These are phyloP conservation scores for Tinea trinotella DNA, from an alignment of 2,888 invertebrate genomes.

Conservation along the genomic window DNA sequence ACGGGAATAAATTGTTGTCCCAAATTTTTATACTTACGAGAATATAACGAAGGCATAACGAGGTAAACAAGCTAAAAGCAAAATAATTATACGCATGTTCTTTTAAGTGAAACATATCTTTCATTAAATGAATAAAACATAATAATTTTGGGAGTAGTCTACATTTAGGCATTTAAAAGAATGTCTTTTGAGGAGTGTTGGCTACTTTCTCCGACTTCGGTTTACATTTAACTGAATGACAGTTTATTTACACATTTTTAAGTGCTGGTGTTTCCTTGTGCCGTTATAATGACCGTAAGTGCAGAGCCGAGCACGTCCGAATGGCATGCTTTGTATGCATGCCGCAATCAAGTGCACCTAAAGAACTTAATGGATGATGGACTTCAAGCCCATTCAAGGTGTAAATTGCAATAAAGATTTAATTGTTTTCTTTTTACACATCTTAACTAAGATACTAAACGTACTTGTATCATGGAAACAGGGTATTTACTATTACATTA, in stretches of 20 bases:
- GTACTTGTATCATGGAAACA: too few relatives aligned
- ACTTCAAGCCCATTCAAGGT: background rate
- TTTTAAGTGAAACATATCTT: background rate
- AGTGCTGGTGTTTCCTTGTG: background rate
- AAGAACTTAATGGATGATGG: constrained; percentile 1
- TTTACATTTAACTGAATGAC: constrained; percentile 9
- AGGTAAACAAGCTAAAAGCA: background rate
- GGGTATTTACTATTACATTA: background rate
- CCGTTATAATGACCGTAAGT: constrained; percentile 16
- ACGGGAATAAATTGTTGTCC: background rate
- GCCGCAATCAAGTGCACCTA: constrained; percentile 3
- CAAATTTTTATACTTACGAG: background rate
- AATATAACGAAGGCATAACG: background rate
- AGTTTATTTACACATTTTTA: constrained; percentile 13
- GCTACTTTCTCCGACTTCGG: constrained; percentile 13
- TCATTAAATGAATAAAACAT: background rate
- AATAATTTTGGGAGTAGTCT: background rate
- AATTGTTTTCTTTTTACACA: background rate
- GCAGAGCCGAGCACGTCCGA: background rate
- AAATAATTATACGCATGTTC: background rate
- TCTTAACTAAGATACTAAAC: too few relatives aligned
- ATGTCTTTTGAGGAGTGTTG: background rate
- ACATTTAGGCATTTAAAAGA: constrained; percentile 12
- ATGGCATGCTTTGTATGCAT: constrained; percentile 10
- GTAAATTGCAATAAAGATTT: constrained; percentile 1